Conservation (phyloP, 1,140 invertebrate genomes). For the Macrosteles quadrilineatus region DNA sequence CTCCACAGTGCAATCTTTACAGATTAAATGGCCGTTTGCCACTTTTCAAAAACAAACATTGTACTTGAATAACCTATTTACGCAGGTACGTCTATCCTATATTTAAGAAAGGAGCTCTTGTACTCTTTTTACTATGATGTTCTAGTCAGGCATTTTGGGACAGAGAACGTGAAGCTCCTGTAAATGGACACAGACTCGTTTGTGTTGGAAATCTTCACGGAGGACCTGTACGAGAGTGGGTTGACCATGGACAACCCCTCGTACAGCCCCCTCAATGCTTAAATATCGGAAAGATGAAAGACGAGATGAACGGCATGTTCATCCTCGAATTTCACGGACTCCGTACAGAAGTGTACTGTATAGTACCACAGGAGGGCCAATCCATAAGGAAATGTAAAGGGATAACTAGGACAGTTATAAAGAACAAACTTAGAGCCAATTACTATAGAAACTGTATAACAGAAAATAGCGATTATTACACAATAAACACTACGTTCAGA, state of each 20-base stretch:
- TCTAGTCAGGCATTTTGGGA: too few species aligned
- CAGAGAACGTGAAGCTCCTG: too few species aligned
- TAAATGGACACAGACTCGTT: too few species aligned
- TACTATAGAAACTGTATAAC: neutral
- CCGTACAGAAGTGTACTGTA: constrained; percentile 46
- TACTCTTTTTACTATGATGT: too few species aligned
- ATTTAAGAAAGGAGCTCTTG: too few species aligned
- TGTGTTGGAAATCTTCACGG: constrained; percentile 29
- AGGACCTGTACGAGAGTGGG: constrained; percentile 24
- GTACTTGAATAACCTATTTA: too few species aligned
- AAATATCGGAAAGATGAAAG: constrained; percentile 54
- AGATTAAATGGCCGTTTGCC: constrained; percentile 23
- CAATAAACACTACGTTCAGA: too few species aligned
- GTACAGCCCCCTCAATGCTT: constrained; percentile 47
- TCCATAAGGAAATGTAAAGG: neutral
- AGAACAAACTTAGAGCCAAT: neutral
- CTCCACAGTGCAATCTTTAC: constrained; percentile 10
- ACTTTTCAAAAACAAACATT: neutral
- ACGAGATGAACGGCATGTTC: too few species aligned
- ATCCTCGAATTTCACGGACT: too few species aligned
- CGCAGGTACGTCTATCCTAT: too few species aligned
- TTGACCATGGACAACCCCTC: neutral
- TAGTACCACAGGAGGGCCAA: too few species aligned
- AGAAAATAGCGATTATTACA: neutral
- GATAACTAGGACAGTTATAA: neutral